Percentiles rank a stretch among this genome's conserved stretches.
Evolutionary conservation across 2,113 vertebrate species (phyloP).

Genomic region (Tachycineta bicolor): DNA sequence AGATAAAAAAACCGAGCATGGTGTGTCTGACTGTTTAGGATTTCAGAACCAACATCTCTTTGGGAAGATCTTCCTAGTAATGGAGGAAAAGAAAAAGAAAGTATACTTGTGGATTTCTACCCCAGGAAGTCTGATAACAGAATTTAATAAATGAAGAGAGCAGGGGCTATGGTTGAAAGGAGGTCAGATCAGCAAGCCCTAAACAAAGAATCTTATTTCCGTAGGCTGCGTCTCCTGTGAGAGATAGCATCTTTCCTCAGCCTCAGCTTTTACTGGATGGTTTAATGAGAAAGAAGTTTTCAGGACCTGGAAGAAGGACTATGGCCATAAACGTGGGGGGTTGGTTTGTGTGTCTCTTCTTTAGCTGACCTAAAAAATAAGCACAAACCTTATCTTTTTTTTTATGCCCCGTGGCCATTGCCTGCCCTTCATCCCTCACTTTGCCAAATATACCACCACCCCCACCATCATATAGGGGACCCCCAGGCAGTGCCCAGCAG

Average conservation of each 20-base stretch:
- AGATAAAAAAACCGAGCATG: not conserved
- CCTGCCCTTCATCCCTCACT: not conserved
- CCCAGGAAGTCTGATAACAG: not conserved
- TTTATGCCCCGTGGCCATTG: not conserved
- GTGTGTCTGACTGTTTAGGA: not conserved
- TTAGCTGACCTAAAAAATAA: not conserved
- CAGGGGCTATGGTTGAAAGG: not conserved
- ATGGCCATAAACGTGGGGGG: not conserved
- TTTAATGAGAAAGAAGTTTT: slow-evolving; percentile 15
- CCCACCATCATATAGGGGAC: not conserved
- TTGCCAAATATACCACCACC: not conserved
- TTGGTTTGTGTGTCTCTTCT: not conserved
- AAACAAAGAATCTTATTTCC: slow-evolving; percentile 49
- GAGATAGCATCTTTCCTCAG: not conserved
- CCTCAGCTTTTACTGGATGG: not conserved
- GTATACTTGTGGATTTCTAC: not conserved
- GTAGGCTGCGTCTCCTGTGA: not conserved
- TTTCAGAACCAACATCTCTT: not conserved
- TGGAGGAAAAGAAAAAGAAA: not conserved
- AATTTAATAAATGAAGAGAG: slow-evolving; percentile 29
- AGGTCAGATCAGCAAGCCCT: slow-evolving; percentile 8
- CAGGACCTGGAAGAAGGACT: not conserved
- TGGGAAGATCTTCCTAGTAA: not conserved
- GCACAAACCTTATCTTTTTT: not conserved
- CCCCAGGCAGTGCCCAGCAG: not conserved